A percentile compares a stretch with the other conserved stretches of the same genome.
Evolutionary conservation across 2,888 invertebrate genomes (phyloP).

Genomic region (Antheraea yamamai): DNA sequence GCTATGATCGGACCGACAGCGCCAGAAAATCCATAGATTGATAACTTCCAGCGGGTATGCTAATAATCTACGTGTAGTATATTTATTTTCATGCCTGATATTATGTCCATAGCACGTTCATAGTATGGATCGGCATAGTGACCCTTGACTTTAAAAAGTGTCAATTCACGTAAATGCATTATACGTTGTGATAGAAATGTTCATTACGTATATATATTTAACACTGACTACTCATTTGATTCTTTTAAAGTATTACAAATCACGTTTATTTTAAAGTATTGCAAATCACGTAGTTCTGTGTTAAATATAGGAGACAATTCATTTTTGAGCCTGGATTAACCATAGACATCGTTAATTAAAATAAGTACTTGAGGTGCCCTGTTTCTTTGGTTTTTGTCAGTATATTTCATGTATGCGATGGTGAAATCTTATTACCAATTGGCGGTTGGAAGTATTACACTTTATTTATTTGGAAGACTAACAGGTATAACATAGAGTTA

Average conservation of each 20-base stretch:
- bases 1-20: too few species aligned
- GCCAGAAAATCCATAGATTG: too few species aligned
- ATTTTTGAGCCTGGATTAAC: background rate
- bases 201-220: background rate
- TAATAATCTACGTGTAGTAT: too few species aligned
- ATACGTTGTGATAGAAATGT: background rate
- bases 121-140: background rate
- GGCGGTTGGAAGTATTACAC: too few species aligned
- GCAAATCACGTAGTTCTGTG: background rate
- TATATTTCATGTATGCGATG: too few species aligned
- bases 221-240: background rate
- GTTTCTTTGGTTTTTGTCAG: too few species aligned
- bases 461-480: too few species aligned
- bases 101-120: background rate
- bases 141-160: background rate
- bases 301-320: background rate
- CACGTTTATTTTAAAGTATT: background rate
- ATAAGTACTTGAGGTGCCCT: too few species aligned
- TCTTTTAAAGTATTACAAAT: background rate
- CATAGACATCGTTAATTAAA: background rate
- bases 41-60: too few species aligned
- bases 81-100: background rate
- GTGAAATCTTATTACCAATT: too few species aligned
- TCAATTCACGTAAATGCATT: background rate
- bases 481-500: too few species aligned